Evolutionary conservation across 2,888 invertebrate genomes (phyloP).

Genomic region (Psylliodes chrysocephalus): DNA sequence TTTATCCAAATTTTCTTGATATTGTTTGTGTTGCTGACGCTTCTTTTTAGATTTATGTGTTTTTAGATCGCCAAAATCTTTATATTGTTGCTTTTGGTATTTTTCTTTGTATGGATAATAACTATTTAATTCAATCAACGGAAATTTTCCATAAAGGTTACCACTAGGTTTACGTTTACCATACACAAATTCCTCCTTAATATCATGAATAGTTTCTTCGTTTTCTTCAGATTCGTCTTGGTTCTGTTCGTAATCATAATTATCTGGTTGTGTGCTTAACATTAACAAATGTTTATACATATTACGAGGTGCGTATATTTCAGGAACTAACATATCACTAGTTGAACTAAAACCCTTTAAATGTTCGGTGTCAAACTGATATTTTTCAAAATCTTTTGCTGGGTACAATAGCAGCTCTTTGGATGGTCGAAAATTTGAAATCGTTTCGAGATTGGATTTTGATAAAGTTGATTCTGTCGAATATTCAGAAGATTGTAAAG

Average conservation of each 20-base stretch:
- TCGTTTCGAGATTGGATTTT: not conserved
- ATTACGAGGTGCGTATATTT: constrained; percentile 1
- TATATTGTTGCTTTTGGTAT: not conserved
- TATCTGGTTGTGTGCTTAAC: not conserved
- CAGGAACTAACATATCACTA: not conserved
- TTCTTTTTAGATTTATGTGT: constrained; percentile 2
- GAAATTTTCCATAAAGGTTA: not conserved
- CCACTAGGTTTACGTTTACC: constrained; percentile 1
- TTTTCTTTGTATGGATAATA: not conserved
- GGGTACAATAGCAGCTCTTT: constrained; percentile 28
- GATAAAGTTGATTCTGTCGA: not conserved
- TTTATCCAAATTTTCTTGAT: not conserved
- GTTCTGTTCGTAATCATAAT: not conserved
- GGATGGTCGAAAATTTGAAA: constrained; percentile 31
- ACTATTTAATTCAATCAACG: not conserved
- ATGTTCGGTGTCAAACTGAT: not conserved
- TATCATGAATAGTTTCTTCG: not conserved
- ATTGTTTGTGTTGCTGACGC: not conserved
- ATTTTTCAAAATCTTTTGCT: not conserved
- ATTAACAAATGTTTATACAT: constrained; percentile 18
- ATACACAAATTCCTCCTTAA: constrained; percentile 4
- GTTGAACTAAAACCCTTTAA: not conserved
- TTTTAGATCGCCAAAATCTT: not conserved
- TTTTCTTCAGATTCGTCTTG: not conserved
- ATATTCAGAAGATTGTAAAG: not conserved